Percentiles rank a stretch among this genome's conserved stretches.
Evolutionary conservation across 1,140 invertebrate species (phyloP).

Genomic region (Pentalonia nigronervosa): DNA sequence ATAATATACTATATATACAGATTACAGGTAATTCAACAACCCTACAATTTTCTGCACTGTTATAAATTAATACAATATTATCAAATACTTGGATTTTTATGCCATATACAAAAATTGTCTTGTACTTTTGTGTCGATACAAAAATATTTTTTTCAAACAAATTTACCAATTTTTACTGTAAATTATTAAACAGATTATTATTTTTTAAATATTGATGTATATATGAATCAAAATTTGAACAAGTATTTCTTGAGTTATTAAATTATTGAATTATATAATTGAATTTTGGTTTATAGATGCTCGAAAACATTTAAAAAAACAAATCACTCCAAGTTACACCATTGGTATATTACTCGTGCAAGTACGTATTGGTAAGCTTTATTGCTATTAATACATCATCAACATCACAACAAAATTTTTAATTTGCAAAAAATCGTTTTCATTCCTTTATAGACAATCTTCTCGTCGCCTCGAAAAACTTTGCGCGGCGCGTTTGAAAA

Average conservation of each 20-base stretch:
- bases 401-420: not conserved
- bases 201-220: not conserved
- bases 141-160: not conserved
- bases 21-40: not conserved
- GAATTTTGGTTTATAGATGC: not conserved
- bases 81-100: not conserved
- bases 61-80: too few species aligned
- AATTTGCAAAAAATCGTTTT: not conserved
- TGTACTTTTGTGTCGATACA: too few species aligned
- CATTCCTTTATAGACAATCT: not conserved
- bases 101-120: not conserved
- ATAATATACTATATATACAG: not conserved
- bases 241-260: not conserved
- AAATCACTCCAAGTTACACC: too few species aligned
- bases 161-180: not conserved
- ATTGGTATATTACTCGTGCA: not conserved
- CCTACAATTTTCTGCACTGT: too few species aligned
- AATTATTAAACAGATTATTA: not conserved
- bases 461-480: not conserved
- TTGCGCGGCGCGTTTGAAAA: not conserved
- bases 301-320: not conserved
- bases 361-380: not conserved
- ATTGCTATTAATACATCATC: not conserved
- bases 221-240: not conserved
- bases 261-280: too few species aligned